These are phyloP conservation scores for Xenopus borealis DNA, from an alignment of 2,113 vertebrate species.

Conservation along the genomic window DNA sequence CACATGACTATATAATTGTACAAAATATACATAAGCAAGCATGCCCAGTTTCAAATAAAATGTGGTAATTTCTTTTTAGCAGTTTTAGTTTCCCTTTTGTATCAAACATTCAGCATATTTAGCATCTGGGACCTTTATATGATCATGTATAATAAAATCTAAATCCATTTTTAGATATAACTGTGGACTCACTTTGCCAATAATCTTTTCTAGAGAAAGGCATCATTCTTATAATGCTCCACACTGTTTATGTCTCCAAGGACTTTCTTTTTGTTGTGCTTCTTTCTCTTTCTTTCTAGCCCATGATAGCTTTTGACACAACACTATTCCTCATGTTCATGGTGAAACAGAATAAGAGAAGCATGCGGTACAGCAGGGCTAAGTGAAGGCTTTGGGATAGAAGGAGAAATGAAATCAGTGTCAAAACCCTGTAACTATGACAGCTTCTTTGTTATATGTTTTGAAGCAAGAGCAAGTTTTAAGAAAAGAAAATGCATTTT, in stretches of 20 bases:
- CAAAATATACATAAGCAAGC: too few relatives aligned
- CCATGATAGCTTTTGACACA: not conserved
- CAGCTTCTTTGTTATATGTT: not conserved
- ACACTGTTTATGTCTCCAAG: not conserved
- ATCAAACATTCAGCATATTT: too few relatives aligned
- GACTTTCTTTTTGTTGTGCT: slow-evolving; percentile 1
- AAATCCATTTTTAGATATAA: too few relatives aligned
- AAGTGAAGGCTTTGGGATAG: slow-evolving; percentile 2
- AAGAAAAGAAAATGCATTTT: not conserved
- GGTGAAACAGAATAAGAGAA: slow-evolving; percentile 7
- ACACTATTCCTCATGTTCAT: slow-evolving; percentile 13
- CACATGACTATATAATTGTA: too few relatives aligned
- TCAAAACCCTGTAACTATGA: slow-evolving; percentile 5
- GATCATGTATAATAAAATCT: too few relatives aligned
- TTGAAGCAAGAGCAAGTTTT: not conserved
- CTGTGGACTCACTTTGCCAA: too few relatives aligned
- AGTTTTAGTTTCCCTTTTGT: too few relatives aligned
- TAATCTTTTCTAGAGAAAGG: not conserved
- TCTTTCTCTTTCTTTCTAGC: not conserved
- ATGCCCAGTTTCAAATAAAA: too few relatives aligned
- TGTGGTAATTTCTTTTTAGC: too few relatives aligned
- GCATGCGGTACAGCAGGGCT: not conserved
- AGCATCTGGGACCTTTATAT: too few relatives aligned
- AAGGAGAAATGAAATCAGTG: slow-evolving; percentile 8
- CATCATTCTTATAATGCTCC: not conserved